Evolutionary conservation across 92 coral and sea anemone genomes (phyloP), one percentile per base, ranked within the genome.

Genomic region (Actinernus sp.): DNA sequence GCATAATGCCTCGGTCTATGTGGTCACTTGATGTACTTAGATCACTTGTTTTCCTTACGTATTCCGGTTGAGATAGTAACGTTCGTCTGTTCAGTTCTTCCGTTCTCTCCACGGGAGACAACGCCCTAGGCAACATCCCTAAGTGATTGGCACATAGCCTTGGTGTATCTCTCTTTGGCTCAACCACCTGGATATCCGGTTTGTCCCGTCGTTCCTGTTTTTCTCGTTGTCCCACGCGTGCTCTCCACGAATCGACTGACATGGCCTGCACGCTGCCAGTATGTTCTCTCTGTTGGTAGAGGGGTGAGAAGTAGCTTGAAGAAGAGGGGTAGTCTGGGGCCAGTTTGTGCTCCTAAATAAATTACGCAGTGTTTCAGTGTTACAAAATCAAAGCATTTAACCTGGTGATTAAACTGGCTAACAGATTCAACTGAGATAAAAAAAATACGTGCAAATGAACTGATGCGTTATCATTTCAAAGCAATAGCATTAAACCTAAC

Each of bases 1-100:
- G 62, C 68, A 85, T 75, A 16, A 62, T 61, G 1, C 96, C 96
- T 20, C 83, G 48, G 74, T 89, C 96, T 1, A 89, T 89, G 14
- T 82, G 88, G 56, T 90, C 96, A 57, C 84, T 78, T 2, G 86
- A 79, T n/a, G 76, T 63, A 26, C 74, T 71, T 11, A 80, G 23
- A 20, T 80, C 75, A 12, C 74, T 81, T 46, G 71, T 68, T 44
- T 46, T 72, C 0, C 81, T 69, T 1, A 32, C 23, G 45, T 29
- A 22, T 25, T 64, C 81, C 13, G 56, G 23, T 55, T 65, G 49
- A 27, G 67, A 80, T 27, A 84, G 29, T 29, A 72, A 47, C 25
- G 33, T 19, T 23, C 55, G 56, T 24, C 28, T 68, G 30, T 11
- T 29, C 19, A 58, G 56, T 4, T 55, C 66, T 3, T 11, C 30